Evolutionary conservation across 2,797 vertebrate species (phyloP).

Genomic region (Ctenosaura bakeri): DNA sequence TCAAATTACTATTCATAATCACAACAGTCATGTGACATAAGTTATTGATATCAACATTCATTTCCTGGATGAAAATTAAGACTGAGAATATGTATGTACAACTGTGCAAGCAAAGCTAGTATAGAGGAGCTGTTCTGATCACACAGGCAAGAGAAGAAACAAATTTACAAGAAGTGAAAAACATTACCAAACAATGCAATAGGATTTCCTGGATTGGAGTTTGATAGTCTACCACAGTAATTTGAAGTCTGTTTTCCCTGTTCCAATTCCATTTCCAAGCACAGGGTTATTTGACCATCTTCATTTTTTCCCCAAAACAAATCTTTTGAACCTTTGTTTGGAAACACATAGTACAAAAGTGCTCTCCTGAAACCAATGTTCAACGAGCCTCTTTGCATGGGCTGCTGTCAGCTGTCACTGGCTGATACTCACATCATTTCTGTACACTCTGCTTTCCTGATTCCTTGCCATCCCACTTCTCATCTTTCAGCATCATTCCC

Average conservation of each 20-base stretch:
- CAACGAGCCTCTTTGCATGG: neutral
- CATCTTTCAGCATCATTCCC: neutral
- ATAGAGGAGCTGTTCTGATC: neutral
- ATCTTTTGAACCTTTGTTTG: neutral
- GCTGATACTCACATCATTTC: neutral
- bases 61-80: neutral
- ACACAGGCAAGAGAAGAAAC: neutral
- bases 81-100: neutral
- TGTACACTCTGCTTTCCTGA: neutral
- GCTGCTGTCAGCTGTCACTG: neutral
- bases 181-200: neutral
- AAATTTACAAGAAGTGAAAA: neutral
- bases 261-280: neutral
- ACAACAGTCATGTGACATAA: neutral
- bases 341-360: neutral
- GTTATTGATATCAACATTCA: neutral
- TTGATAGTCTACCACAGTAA: neutral
- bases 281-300: neutral
- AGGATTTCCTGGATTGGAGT: neutral
- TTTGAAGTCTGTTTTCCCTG: neutral
- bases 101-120: neutral
- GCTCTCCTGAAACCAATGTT: neutral
- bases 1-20: constrained; percentile 8
- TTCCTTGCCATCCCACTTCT: neutral
- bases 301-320: neutral